Evolutionary conservation across 1,140 invertebrate species (phyloP).

Genomic region (Marisa cornuarietis): DNA sequence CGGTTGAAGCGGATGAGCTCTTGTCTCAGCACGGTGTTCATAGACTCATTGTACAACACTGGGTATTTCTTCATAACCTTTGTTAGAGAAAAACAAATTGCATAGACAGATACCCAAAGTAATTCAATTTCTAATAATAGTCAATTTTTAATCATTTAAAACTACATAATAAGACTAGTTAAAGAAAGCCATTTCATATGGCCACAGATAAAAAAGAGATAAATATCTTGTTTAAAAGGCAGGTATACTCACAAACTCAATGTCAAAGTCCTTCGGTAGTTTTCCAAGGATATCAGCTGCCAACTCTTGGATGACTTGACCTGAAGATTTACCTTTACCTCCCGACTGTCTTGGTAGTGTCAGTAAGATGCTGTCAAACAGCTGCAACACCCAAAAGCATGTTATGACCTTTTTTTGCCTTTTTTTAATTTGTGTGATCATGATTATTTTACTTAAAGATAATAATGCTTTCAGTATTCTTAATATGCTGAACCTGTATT

Average conservation of each 20-base stretch:
- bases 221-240: not conserved
- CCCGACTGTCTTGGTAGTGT: conserved; percentile 77
- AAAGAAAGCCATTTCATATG: too few relatives aligned
- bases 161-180: not conserved
- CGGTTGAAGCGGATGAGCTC: conserved; percentile 66
- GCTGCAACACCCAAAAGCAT: conserved; percentile 65
- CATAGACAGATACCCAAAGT: not conserved
- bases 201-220: too few relatives aligned
- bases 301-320: conserved; percentile 61
- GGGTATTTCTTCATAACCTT: conserved; percentile 66
- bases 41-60: conserved; percentile 64
- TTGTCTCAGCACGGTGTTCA: conserved; percentile 67
- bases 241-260: conserved; percentile 57
- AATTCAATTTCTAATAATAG: not conserved
- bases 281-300: conserved; percentile 63
- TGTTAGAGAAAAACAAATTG: not conserved
- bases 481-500: too few relatives aligned
- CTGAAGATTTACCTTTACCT: conserved; percentile 64
- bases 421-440: too few relatives aligned
- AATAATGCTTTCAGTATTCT: too few relatives aligned
- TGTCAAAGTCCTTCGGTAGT: conserved; percentile 62
- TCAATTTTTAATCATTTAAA: not conserved
- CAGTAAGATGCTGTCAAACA: conserved; percentile 78
- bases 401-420: too few relatives aligned
- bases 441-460: too few relatives aligned